phyloP scores from a whole-genome alignment of 2,113 vertebrate species.

The Eretmochelys imbricata region DNA sequence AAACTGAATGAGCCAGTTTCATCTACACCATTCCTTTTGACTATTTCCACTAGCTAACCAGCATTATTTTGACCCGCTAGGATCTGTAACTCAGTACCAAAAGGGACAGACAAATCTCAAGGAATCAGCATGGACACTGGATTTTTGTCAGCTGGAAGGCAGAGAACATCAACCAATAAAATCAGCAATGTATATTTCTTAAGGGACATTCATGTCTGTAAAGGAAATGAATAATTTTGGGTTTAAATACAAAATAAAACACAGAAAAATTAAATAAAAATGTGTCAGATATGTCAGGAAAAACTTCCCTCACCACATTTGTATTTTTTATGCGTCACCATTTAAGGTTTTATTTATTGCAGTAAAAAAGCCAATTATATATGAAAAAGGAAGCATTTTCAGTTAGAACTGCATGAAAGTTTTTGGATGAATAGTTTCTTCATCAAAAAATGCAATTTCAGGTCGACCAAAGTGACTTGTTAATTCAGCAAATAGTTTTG shows the following conservation, averaged over 20 bases:
- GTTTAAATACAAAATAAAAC: not conserved
- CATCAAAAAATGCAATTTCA: not conserved
- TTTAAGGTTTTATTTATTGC: slow-evolving; percentile 40
- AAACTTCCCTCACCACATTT: not conserved
- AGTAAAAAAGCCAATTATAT: slow-evolving; percentile 28
- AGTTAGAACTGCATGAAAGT: not conserved
- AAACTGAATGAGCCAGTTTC: not conserved
- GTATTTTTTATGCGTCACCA: not conserved
- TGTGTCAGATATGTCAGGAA: not conserved
- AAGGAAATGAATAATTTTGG: not conserved
- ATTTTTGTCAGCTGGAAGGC: not conserved
- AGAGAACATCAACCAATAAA: not conserved
- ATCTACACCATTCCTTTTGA: not conserved
- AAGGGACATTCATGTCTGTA: not conserved
- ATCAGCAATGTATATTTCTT: not conserved
- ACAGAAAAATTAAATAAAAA: not conserved
- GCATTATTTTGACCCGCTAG: accelerated
- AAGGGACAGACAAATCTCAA: not conserved
- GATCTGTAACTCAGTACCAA: not conserved
- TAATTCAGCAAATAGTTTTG: not conserved
- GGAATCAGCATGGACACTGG: not conserved
- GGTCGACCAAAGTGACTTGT: not conserved
- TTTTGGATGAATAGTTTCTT: not conserved
- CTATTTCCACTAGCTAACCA: not conserved
- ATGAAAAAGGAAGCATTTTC: not conserved